Base-by-base conservation (phyloP, 2,888 invertebrate genomes). In the Zonitis immaculata region DNA sequence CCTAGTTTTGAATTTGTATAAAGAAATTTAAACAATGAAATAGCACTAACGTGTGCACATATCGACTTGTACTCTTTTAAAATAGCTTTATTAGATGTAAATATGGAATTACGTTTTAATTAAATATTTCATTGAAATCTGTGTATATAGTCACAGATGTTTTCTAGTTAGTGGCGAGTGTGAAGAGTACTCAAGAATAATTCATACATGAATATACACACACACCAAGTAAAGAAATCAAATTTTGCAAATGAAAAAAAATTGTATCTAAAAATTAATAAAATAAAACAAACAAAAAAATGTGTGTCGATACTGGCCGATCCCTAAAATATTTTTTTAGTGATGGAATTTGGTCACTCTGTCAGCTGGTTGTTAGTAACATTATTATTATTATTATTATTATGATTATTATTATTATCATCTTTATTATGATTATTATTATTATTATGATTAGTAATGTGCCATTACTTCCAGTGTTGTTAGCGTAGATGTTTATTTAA, bases 261-360 rank as follows among this genome's bases (percentile, higher is more conserved):
- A n/a, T n/a, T n/a, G n/a, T n/a, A n/a, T n/a, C n/a, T 56, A 44
- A 52, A 45, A 54, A 61, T 42, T 53, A 49, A 27, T 47, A 59
- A 61, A 66, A 64, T 66, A 14, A 35, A 18, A 8, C 7, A 32
- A 32, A 12, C 14, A 32, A 6, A 7, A 32, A 14, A 35, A 52
- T 52, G 54, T 48, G 53, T 49, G 44, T 52, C 44, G 49, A 49
- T 35, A 56, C 49, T 49, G 43, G 52, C 35, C 42, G 66, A 66
- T 61, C 64, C 60, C 16, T 16, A 16, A 27, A 56, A 58, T 61
- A 64, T 60, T 58, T 18, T 65, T 63, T 69, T 73, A 73, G 74
- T 75, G 74, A 73, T 74, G 75, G 75, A 74, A 75, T 71, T 74
- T 73, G 70, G 71, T 64, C 66, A 70, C 73, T 75, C 73, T 74